Evolutionary conservation across 1,140 invertebrate species (phyloP).

Genomic region (Nomia melanderi): DNA sequence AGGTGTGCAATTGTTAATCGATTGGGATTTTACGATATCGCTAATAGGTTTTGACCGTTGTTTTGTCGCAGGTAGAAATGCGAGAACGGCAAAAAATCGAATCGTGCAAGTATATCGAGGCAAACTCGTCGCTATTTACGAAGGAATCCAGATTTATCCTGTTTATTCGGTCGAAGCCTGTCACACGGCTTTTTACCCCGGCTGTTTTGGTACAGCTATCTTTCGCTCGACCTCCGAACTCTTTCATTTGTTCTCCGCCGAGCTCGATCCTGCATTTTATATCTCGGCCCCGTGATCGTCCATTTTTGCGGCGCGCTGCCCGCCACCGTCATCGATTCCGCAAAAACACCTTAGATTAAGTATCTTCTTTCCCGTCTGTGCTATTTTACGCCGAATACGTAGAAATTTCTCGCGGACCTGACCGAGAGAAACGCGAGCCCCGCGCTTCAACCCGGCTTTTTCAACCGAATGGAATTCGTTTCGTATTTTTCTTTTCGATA

Average conservation of each 20-base stretch:
- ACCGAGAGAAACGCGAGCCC: neutral
- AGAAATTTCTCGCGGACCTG: neutral
- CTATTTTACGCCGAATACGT: neutral
- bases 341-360: slow-evolving; percentile 25
- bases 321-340: slow-evolving; percentile 4
- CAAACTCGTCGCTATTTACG: slow-evolving; percentile 32
- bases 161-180: slow-evolving; percentile 47
- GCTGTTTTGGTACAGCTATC: slow-evolving; percentile 45
- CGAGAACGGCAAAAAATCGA: slow-evolving; percentile 18
- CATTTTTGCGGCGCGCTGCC: slow-evolving; percentile 22
- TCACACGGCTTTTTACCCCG: slow-evolving; percentile 46
- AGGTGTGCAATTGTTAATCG: neutral
- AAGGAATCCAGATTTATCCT: slow-evolving; percentile 44
- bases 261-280: slow-evolving; percentile 38
- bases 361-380: slow-evolving; percentile 21
- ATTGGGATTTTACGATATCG: neutral
- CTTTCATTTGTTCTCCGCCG: slow-evolving; percentile 30
- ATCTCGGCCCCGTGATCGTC: slow-evolving; percentile 3
- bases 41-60: neutral
- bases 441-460: neutral
- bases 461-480: neutral
- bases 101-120: slow-evolving; percentile 37
- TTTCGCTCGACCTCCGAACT: slow-evolving; percentile 51
- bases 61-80: neutral
- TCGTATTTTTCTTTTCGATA: neutral